Conservation (phyloP, 2,797 vertebrate genomes). For the Leptodactylus fallax region DNA sequence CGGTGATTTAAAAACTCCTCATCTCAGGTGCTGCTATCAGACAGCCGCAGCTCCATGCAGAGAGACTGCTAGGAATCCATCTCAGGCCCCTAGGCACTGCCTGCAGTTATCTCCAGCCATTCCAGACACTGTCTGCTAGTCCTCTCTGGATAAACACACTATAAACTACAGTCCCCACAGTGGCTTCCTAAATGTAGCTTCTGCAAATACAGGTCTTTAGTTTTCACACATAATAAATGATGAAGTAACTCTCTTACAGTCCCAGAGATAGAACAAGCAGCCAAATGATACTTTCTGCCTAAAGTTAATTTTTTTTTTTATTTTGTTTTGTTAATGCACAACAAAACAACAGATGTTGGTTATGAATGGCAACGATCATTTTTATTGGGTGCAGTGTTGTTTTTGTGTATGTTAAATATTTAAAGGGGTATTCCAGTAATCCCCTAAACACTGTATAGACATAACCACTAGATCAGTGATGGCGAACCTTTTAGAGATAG, state of each 20-base stretch:
- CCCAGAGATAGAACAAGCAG: background rate
- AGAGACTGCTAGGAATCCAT: conserved; percentile 44
- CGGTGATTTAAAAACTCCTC: conserved; percentile 50
- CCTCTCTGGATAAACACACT: conserved; percentile 37
- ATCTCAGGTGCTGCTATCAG: conserved; percentile 55
- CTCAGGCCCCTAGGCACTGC: conserved; percentile 57
- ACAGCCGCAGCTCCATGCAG: conserved; percentile 37
- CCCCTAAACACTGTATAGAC: no score
- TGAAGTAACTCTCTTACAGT: background rate
- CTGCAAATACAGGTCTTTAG: background rate
- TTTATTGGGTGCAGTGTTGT: no score
- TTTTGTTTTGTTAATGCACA: background rate
- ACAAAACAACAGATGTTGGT: background rate
- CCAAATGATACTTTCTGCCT: conserved; percentile 18
- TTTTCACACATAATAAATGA: conserved; percentile 23
- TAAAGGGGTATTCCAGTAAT: no score
- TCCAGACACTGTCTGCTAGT: conserved; percentile 20
- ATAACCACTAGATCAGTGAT: no score
- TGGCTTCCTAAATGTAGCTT: conserved; percentile 6
- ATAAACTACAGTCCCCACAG: conserved; percentile 34
- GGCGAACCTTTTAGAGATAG: no score
- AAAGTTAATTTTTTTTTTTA: background rate
- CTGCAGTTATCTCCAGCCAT: conserved; percentile 54
- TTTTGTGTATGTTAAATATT: no score
- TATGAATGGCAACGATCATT: background rate